Evolutionary conservation across 2,888 invertebrate genomes (phyloP).

Genomic region (Oegoconia quadripuncta): DNA sequence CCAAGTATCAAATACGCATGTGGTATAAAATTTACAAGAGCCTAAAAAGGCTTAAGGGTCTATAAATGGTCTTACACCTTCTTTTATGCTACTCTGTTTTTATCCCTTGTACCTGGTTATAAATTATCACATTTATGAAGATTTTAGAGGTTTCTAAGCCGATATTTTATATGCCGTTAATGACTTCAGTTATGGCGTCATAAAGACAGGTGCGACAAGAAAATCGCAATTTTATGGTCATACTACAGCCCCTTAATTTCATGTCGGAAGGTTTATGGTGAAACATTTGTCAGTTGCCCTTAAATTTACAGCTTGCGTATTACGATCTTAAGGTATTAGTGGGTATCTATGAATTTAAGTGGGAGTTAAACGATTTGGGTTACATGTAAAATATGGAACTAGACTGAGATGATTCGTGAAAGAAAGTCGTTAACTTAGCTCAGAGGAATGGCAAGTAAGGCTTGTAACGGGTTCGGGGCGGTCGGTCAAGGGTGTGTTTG

Average conservation of each 20-base stretch:
- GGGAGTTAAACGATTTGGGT: background rate
- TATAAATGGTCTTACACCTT: too few relatives aligned
- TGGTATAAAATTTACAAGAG: too few relatives aligned
- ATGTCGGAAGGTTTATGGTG: constrained; percentile 31
- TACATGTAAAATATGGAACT: background rate
- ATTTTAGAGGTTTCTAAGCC: constrained; percentile 19
- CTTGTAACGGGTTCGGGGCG: constrained; percentile 1
- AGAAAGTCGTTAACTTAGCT: too few relatives aligned
- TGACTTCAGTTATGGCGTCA: constrained; percentile 39
- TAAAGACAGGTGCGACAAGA: constrained; percentile 49
- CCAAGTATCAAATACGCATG: too few relatives aligned
- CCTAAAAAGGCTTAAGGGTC: too few relatives aligned
- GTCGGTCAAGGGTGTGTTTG: constrained; percentile 1
- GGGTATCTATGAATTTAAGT: background rate
- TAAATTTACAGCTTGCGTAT: constrained; percentile 4
- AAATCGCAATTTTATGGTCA: constrained; percentile 49
- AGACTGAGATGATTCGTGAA: background rate
- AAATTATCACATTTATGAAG: constrained; percentile 10
- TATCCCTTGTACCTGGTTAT: too few relatives aligned
- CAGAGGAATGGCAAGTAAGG: too few relatives aligned
- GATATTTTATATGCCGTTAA: constrained; percentile 46
- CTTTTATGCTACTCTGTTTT: too few relatives aligned
- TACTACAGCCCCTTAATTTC: constrained; percentile 32
- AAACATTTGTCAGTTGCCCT: constrained; percentile 33
- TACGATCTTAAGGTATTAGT: constrained; percentile 2